Base-by-base conservation (phyloP, 2,797 vertebrate species). In the Coranthus polyacanthus region DNA sequence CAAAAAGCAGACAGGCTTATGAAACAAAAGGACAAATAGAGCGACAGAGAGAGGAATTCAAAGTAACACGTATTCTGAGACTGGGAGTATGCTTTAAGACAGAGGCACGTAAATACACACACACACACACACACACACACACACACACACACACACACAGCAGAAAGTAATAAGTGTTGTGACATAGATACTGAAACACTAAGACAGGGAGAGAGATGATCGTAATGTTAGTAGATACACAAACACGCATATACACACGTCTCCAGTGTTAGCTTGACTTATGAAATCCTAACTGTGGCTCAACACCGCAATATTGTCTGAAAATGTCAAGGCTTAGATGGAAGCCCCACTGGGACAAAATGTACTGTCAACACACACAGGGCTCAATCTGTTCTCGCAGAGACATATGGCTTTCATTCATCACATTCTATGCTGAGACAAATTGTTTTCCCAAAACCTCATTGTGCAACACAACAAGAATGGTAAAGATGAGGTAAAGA, bases 321-420 rank as follows among this genome's bases (percentile, higher is more conserved):
- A 80, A 92, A 93, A 92, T 93, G 91, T 92, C 90, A 89, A 50
- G 81, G 86, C 85, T 90, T 84, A 81, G 72, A 88, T 43, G 81
- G 86, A 79, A 89, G 82, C 81, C 85, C 90, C 83, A 51, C 34
- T 75, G 90, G 88, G 90, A 90, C 84, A 87, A 86, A 90, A 91
- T 85, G 90, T 86, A 88, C 87, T 72, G 78, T 87, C 77, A 70
- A 85, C 81, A 79, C 85, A 83, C 72, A 82, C 80, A 55, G 66
- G 78, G 74, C 83, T 84, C 77, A 85, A 84, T 89, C 77, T 82
- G 79, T 79, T 77, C 77, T 81, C 38, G 20, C 68, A 24, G 18
- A 88, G 77, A 88, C 86, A 88, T 82, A 88, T 83, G 79, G 81
- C 83, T 89, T 82, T 86, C 79, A 88, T 85, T 86, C 86, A 81